phyloP scores from a whole-genome alignment of 2,888 invertebrate species.

The Limenitis camilla region DNA sequence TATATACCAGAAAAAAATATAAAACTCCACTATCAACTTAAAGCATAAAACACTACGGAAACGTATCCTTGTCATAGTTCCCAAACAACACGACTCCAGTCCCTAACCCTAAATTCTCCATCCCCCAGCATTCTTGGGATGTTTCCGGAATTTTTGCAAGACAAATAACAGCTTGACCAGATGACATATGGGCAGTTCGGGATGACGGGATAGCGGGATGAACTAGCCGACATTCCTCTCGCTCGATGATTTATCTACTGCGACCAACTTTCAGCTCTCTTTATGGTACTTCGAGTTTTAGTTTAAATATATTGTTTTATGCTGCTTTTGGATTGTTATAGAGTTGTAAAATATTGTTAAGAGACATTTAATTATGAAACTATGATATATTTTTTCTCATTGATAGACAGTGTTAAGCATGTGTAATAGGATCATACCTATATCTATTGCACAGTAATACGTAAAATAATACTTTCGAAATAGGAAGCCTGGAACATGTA shows the following conservation, averaged over 20 bases:
- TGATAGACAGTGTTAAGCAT: too few relatives aligned
- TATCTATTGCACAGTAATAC: too few relatives aligned
- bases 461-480: too few relatives aligned
- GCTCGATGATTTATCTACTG: constrained; percentile 40
- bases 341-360: too few relatives aligned
- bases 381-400: too few relatives aligned
- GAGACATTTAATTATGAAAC: too few relatives aligned
- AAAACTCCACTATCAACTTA: too few relatives aligned
- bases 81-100: constrained; percentile 28
- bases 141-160: constrained; percentile 67
- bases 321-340: constrained; percentile 1
- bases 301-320: not conserved
- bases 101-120: constrained; percentile 21
- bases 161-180: constrained; percentile 66
- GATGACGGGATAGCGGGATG: constrained; percentile 40
- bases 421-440: too few relatives aligned
- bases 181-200: constrained; percentile 62
- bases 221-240: constrained; percentile 50
- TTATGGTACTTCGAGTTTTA: constrained; percentile 1
- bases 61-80: constrained; percentile 11
- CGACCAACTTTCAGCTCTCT: constrained; percentile 31
- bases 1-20: too few relatives aligned
- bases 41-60: too few relatives aligned
- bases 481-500: too few relatives aligned
- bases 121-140: constrained; percentile 51